Evolutionary conservation across 2,888 invertebrate genomes (phyloP).

Genomic region (Macrosoma leucophasiata): DNA sequence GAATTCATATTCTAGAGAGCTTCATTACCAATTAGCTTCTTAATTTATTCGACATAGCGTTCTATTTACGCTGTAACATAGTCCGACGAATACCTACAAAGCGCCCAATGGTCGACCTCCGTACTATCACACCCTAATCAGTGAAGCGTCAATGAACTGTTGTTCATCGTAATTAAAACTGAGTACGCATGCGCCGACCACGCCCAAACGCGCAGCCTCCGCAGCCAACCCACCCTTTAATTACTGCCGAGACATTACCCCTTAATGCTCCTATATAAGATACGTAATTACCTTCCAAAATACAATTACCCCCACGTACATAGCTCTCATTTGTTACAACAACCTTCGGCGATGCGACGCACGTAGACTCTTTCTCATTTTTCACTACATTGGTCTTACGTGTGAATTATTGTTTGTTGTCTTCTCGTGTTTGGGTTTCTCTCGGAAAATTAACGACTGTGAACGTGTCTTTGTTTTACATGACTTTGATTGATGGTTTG

Average conservation of each 20-base stretch:
- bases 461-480: too few species aligned
- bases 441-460: too few species aligned
- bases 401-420: constrained; percentile 70
- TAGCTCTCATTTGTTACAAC: constrained; percentile 61
- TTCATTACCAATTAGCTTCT: too few species aligned
- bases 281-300: constrained; percentile 31
- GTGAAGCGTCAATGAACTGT: constrained; percentile 66
- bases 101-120: too few species aligned
- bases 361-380: constrained; percentile 72
- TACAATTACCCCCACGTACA: constrained; percentile 38
- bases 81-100: constrained; percentile 23
- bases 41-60: too few species aligned
- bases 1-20: too few species aligned
- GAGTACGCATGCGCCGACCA: constrained; percentile 65
- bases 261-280: constrained; percentile 60
- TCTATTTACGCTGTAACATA: too few species aligned
- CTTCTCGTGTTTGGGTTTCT: too few species aligned
- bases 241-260: constrained; percentile 72
- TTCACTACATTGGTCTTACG: constrained; percentile 75
- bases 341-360: constrained; percentile 51
- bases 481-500: too few species aligned
- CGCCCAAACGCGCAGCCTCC: constrained; percentile 71
- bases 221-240: constrained; percentile 46
- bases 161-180: constrained; percentile 64
- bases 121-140: constrained; percentile 62